phyloP scores from a whole-genome alignment of 53 echinoderm and acorn worm genomes.

The Crossaster papposus region DNA sequence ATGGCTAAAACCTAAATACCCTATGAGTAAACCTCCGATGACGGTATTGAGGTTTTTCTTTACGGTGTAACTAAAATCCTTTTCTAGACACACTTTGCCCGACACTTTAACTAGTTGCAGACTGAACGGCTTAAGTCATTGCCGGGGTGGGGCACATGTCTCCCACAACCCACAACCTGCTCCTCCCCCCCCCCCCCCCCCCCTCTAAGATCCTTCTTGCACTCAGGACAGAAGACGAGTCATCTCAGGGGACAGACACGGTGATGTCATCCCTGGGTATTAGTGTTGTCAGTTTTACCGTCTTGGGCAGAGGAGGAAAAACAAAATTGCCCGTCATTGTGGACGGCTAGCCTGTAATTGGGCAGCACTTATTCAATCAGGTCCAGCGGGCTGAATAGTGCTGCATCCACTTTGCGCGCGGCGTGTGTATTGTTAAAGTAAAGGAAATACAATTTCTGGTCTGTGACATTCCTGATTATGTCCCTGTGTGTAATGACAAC shows the following conservation, averaged over 20 bases:
- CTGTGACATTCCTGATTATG: background rate
- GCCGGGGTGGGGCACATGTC: constrained; percentile 18
- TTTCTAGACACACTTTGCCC: background rate
- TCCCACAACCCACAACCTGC: too few relatives aligned
- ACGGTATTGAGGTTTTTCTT: background rate
- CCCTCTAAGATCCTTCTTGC: background rate
- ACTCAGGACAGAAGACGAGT: background rate
- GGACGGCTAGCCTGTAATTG: constrained; percentile 11
- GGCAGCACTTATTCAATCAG: background rate
- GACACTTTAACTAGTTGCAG: background rate
- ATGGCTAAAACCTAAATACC: background rate
- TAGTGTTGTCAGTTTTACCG: background rate
- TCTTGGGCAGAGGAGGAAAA: background rate
- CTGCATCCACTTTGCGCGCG: background rate
- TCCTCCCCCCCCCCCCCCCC: background rate
- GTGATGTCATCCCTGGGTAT: background rate
- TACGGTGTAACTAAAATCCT: background rate
- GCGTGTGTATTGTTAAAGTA: background rate
- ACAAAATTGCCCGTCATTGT: background rate
- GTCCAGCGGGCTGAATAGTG: background rate
- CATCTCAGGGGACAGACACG: background rate
- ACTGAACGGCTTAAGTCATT: constrained; percentile 1
- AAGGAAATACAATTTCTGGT: background rate
- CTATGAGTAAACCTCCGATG: constrained; percentile 18
- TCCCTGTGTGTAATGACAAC: background rate